Base-by-base conservation (phyloP, 2,113 vertebrate genomes). In the Ochotona curzoniae region DNA sequence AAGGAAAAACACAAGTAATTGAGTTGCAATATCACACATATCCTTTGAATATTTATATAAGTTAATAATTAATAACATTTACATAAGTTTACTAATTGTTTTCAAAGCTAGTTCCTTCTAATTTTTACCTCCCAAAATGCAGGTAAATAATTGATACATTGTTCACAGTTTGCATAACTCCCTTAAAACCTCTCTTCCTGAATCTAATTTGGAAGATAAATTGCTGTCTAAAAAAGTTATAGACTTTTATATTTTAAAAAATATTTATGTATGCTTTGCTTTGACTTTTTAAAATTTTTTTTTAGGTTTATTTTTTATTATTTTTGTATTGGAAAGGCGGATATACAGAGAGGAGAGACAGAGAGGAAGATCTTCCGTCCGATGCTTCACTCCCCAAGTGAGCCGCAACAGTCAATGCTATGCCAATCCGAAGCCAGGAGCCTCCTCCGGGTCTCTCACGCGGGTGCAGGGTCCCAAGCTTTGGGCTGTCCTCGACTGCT, bases 271-370 rank as follows among this genome's bases (percentile, higher is more conserved):
- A 54, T 54, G 15, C 28, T 95, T 88, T 92, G 49, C 69, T 95
- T 90, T 14, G 44, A 90, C 23, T 78, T 94, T 96, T 89, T 17
- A 90, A 82, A 93, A 75, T 85, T 74, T 67, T 73, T 96, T 28
- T n/a, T n/a, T n/a, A n/a, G n/a, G n/a, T n/a, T n/a, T n/a, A n/a
- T n/a, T n/a, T n/a, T n/a, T n/a, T n/a, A n/a, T n/a, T n/a, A n/a
- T n/a, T n/a, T n/a, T n/a, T n/a, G n/a, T n/a, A n/a, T n/a, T n/a
- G n/a, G n/a, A n/a, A n/a, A n/a, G n/a, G n/a, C n/a, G n/a, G n/a
- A n/a, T n/a, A n/a, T n/a, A n/a, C n/a, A n/a, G n/a, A n/a, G n/a
- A n/a, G n/a, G n/a, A n/a, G n/a, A n/a, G n/a, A n/a, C n/a, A n/a
- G n/a, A n/a, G n/a, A n/a, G n/a, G n/a, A n/a, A n/a, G n/a, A n/a